Evolutionary conservation across 2,888 invertebrate species (phyloP), one percentile per base, ranked within the genome.

Genomic region (Parascotia fuliginaria): DNA sequence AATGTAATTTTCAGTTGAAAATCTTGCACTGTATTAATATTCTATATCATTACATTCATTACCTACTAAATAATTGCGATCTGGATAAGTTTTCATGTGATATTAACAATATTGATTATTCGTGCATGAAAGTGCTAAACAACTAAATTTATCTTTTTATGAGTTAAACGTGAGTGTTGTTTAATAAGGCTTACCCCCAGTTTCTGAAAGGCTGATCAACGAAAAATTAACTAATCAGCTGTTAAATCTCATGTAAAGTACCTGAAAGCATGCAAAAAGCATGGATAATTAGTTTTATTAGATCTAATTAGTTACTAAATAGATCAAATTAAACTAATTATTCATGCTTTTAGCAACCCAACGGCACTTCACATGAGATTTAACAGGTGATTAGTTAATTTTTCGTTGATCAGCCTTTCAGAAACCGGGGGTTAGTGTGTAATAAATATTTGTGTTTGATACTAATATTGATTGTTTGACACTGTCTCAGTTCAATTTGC

Each of bases 121-220:
- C 74, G 58, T 80, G 84, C 84, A 84, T 85, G 85, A 59, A 67
- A 66, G 72, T 81, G 73, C 73, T 80, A 77, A 68, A 72, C 51
- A 51, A 63, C 33, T 57, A 57, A 57, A 60, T 62, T 62, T 54
- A 53, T 19, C 29, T 15, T 58, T 61, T 59, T 40, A 62, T 42
- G 50, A 51, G n/a, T 41, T 46, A 27, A 44, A 43, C 55, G 55
- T 65, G 56, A 55, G 49, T 62, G 56, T 55, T 58, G 24, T 68
- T 48, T 55, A 41, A 42, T 47, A 38, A 52, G 52, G 36, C 52
- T 15, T 38, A n/a, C n/a, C n/a, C n/a, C n/a, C n/a, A n/a, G n/a
- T n/a, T n/a, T n/a, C n/a, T n/a, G n/a, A n/a, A n/a, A n/a, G n/a
- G n/a, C n/a, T n/a, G n/a, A n/a, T n/a, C n/a, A n/a, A n/a, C n/a